These are phyloP conservation scores for Andrena marginata DNA, from an alignment of 2,888 invertebrate species.

Conservation along the genomic window DNA sequence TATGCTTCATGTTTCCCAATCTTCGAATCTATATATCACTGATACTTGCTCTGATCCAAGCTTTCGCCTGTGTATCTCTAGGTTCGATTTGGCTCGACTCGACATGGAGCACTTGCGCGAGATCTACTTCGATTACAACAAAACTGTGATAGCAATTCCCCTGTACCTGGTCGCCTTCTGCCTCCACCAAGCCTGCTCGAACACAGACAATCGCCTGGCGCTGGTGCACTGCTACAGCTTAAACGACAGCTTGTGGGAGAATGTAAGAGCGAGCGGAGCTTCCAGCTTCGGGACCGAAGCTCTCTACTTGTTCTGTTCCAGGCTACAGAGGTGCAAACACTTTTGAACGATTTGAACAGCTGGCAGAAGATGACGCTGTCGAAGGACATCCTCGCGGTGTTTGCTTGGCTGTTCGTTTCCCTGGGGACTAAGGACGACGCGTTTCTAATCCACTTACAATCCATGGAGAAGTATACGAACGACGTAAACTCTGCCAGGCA, in stretches of 20 bases:
- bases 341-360: conserved; percentile 70
- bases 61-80: conserved; percentile 38
- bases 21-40: neutral
- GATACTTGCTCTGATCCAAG: neutral
- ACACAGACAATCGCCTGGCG: conserved; percentile 76
- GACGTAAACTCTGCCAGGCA: conserved; percentile 38
- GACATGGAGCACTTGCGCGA: conserved; percentile 76
- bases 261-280: conserved; percentile 45
- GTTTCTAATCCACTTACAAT: conserved; percentile 76
- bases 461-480: conserved; percentile 77
- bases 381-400: conserved; percentile 78
- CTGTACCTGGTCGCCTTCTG: conserved; percentile 79
- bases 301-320: conserved; percentile 43
- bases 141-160: conserved; percentile 77
- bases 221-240: conserved; percentile 69
- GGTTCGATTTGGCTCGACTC: conserved; percentile 80
- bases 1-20: conserved; percentile 43
- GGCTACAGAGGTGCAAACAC: conserved; percentile 61
- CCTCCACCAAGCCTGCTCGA: conserved; percentile 76
- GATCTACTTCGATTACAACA: conserved; percentile 75
- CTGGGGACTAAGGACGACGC: conserved; percentile 79
- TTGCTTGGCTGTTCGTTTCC: conserved; percentile 81
- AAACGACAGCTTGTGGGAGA: conserved; percentile 53
- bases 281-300: neutral
- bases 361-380: conserved; percentile 79